Percentiles rank a stretch among this genome's conserved stretches.
phyloP scores from a whole-genome alignment of 2,888 invertebrate genomes.

The Ypsolopha scabrella region DNA sequence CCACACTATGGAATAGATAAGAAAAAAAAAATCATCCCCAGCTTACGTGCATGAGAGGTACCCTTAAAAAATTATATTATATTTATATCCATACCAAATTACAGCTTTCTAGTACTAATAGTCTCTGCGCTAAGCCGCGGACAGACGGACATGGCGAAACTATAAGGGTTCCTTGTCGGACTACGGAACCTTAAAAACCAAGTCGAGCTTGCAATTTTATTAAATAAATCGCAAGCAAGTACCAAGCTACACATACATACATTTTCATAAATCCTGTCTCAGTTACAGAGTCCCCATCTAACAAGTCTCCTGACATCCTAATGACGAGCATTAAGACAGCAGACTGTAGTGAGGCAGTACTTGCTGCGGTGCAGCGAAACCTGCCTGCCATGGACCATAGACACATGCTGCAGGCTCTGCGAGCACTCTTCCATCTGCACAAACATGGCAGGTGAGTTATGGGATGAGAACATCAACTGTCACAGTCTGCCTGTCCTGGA shows the following conservation, averaged over 20 bases:
- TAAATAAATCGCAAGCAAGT: neutral
- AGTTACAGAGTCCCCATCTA: neutral
- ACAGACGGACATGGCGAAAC: too few species aligned
- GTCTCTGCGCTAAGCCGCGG: too few species aligned
- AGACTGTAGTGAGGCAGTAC: constrained; percentile 41
- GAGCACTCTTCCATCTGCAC: constrained; percentile 66
- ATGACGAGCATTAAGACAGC: constrained; percentile 54
- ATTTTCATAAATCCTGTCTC: neutral
- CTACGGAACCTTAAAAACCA: neutral
- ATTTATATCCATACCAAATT: too few species aligned
- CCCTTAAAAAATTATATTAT: too few species aligned
- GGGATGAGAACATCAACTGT: too few species aligned
- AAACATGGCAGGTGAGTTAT: constrained; percentile 50
- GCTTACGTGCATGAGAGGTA: too few species aligned
- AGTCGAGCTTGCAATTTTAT: neutral
- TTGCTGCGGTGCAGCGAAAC: constrained; percentile 55
- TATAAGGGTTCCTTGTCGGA: too few species aligned
- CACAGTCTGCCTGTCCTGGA: too few species aligned
- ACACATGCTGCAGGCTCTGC: constrained; percentile 69
- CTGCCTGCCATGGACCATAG: constrained; percentile 53
- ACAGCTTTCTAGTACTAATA: too few species aligned
- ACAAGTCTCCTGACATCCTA: constrained; percentile 46
- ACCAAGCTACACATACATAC: neutral
- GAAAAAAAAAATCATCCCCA: too few species aligned
- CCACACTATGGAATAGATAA: too few species aligned